phyloP scores from a whole-genome alignment of 2,797 vertebrate genomes.

The Oreonectes daqikongensis region DNA sequence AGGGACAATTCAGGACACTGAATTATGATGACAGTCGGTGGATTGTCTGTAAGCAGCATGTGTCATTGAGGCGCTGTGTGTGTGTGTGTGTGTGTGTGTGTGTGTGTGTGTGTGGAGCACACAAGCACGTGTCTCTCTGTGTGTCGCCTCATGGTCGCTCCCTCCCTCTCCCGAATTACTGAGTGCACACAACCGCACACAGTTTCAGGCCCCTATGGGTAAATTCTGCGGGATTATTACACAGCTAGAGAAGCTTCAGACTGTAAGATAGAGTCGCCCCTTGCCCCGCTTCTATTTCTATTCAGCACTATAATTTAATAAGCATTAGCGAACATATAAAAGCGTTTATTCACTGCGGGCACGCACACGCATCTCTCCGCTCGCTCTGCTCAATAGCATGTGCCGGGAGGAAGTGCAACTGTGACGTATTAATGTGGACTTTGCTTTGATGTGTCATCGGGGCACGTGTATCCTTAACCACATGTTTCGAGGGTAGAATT shows the following conservation, averaged over 20 bases:
- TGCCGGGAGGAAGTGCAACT: constrained; percentile 19
- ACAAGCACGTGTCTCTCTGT: constrained; percentile 41
- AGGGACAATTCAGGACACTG: constrained; percentile 40
- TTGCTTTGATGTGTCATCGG: constrained; percentile 30
- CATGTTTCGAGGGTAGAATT: background rate
- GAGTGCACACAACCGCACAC: constrained; percentile 4
- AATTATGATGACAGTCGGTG: constrained; percentile 32
- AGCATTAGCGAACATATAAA: constrained; percentile 33
- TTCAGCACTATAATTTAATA: constrained; percentile 31
- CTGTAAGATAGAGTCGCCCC: constrained; percentile 22
- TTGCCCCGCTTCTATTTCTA: background rate
- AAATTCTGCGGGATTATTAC: constrained; percentile 4
- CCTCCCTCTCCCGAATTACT: constrained; percentile 27
- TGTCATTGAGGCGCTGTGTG: constrained; percentile 23
- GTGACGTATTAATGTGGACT: constrained; percentile 16
- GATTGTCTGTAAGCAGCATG: constrained; percentile 39
- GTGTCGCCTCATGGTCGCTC: constrained; percentile 29
- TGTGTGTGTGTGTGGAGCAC: constrained; percentile 10
- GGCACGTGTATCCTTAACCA: constrained; percentile 23
- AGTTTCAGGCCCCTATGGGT: constrained; percentile 23
- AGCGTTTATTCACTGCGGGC: background rate
- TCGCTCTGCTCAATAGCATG: constrained; percentile 6
- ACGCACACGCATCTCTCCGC: background rate
- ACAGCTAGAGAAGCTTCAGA: constrained; percentile 25
- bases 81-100: constrained; percentile 22